Percentiles rank a stretch among this genome's conserved stretches.
Evolutionary conservation across 1,140 invertebrate species (phyloP).

Genomic region (Cyclina sinensis): DNA sequence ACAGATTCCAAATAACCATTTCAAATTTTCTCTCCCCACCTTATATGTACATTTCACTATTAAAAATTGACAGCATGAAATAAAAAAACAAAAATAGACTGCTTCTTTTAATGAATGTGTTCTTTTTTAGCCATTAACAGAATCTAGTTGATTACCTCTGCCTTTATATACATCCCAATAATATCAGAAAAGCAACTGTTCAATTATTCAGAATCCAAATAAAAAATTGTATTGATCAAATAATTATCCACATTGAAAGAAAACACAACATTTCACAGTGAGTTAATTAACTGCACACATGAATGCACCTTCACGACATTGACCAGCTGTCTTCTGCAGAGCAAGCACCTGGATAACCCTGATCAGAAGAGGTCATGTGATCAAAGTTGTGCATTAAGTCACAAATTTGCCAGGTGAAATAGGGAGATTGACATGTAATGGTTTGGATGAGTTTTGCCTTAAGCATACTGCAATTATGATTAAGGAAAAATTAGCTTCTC

Average conservation of each 20-base stretch:
- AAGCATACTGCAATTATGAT: constrained; percentile 12
- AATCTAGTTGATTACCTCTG: constrained; percentile 38
- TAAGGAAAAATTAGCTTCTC: not conserved
- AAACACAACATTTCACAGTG: constrained; percentile 54
- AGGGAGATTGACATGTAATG: constrained; percentile 19
- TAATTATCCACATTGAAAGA: constrained; percentile 32
- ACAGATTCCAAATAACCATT: too few relatives aligned
- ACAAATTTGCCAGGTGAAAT: constrained; percentile 64
- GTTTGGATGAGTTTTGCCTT: constrained; percentile 42
- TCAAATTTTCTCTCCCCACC: too few relatives aligned
- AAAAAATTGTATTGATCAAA: constrained; percentile 1
- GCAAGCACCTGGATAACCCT: constrained; percentile 61
- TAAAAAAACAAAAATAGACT: too few relatives aligned
- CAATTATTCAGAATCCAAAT: constrained; percentile 37
- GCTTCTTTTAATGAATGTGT: not conserved
- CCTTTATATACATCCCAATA: constrained; percentile 41
- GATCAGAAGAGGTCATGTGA: constrained; percentile 50
- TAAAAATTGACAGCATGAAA: too few relatives aligned
- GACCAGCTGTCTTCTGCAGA: constrained; percentile 54
- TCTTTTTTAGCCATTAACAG: not conserved
- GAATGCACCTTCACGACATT: constrained; percentile 44
- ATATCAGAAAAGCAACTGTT: constrained; percentile 15
- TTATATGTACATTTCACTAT: too few relatives aligned
- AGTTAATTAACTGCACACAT: constrained; percentile 51
- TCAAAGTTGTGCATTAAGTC: constrained; percentile 41